Conservation (phyloP, 2,888 invertebrate species). For the Caenorhabditis angaria region DNA sequence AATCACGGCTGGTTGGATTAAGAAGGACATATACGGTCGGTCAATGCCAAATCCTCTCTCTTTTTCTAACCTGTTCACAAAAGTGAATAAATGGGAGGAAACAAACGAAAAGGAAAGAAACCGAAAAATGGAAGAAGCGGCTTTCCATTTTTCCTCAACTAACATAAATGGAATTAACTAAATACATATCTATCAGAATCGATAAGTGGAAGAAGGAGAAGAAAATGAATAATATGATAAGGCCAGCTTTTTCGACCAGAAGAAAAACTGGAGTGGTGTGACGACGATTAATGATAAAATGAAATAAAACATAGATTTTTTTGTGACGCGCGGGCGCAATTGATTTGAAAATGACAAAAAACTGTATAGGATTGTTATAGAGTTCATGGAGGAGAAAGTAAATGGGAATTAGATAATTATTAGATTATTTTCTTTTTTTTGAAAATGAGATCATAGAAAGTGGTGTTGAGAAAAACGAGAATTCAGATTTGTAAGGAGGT, state of each 20-base stretch:
- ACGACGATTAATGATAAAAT: slow-evolving; percentile 2
- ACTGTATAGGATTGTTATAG: neutral
- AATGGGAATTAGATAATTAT: no score
- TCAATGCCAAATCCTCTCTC: neutral
- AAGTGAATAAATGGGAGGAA: neutral
- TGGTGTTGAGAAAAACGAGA: no score
- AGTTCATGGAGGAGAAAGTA: no score
- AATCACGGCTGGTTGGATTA: slow-evolving; percentile 1
- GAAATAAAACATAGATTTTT: neutral
- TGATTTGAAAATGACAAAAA: neutral
- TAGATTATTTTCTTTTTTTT: no score
- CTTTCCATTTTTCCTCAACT: no score
- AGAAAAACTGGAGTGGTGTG: slow-evolving; percentile 4
- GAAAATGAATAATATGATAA: slow-evolving; percentile 1
- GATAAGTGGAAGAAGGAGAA: neutral
- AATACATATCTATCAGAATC: neutral
- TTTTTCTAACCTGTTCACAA: neutral
- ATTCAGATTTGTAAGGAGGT: no score
- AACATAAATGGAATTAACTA: neutral
- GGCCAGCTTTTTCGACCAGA: slow-evolving; percentile 4
- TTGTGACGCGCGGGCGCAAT: no score
- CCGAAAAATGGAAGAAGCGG: no score
- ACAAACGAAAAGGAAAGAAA: no score
- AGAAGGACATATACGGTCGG: neutral
- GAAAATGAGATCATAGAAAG: no score